Conservation (phyloP, 2,113 vertebrate species). For the Colossoma macropomum region DNA sequence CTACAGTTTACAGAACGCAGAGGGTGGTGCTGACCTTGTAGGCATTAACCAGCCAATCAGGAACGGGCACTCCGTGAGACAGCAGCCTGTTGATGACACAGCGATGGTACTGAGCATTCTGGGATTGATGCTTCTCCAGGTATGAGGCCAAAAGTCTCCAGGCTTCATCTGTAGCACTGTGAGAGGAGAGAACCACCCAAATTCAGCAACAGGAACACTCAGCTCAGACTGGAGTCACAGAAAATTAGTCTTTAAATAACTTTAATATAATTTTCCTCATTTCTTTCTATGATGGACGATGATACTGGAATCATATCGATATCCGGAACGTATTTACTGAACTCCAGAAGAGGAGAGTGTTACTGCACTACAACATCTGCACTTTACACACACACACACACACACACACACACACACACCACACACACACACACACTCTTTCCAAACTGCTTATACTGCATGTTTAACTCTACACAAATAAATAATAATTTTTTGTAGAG, state of each 20-base stretch:
- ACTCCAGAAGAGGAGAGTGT: too few species aligned
- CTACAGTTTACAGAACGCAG: too few species aligned
- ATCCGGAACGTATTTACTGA: not conserved
- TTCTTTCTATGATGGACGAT: too few species aligned
- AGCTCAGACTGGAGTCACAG: not conserved
- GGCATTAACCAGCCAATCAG: constrained; percentile 90
- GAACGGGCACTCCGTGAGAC: constrained; percentile 87
- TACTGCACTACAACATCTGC: not conserved
- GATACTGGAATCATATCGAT: too few species aligned
- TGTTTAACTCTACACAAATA: too few species aligned
- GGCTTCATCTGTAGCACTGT: constrained; percentile 92
- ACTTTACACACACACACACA: not conserved
- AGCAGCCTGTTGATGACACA: constrained; percentile 93
- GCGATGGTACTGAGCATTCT: constrained; percentile 85
- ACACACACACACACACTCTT: too few species aligned
- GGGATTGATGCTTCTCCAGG: constrained; percentile 81
- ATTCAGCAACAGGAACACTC: constrained; percentile 1
- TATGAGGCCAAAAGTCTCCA: constrained; percentile 90
- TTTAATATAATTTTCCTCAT: too few species aligned
- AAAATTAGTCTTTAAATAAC: too few species aligned
- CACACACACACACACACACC: not conserved
- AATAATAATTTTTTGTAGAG: too few species aligned
- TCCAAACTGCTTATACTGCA: too few species aligned
- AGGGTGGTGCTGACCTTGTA: constrained; percentile 83
- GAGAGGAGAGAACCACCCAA: not conserved